A percentile compares a stretch with the other conserved stretches of the same genome.
These are phyloP conservation scores for Clivina fossor DNA, from an alignment of 2,888 invertebrate genomes.

Conservation along the genomic window DNA sequence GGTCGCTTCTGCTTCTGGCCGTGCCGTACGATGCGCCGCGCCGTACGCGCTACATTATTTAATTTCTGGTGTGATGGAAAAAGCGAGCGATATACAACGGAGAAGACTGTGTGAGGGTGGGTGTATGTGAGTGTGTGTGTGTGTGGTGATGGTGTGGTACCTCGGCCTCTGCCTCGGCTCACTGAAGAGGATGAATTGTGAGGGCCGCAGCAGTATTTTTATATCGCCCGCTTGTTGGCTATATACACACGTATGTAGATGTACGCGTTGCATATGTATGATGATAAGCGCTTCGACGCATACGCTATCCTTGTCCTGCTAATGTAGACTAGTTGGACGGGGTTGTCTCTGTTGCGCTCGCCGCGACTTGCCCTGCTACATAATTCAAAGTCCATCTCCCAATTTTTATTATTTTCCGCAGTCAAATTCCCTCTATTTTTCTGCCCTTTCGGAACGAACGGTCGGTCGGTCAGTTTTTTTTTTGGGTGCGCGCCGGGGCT, in stretches of 20 bases:
- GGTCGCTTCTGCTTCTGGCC: background rate
- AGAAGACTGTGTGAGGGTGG: background rate
- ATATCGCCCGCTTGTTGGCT: slow-evolving; percentile 31
- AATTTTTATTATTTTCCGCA: slow-evolving; percentile 57
- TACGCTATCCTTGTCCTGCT: slow-evolving; percentile 44
- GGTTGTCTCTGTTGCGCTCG: slow-evolving; percentile 12
- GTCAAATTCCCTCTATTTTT: slow-evolving; percentile 56
- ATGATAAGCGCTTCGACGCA: slow-evolving; percentile 48
- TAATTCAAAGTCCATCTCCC: slow-evolving; percentile 57
- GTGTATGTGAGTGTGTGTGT: no score
- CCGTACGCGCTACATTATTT: slow-evolving; percentile 49
- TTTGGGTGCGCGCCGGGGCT: slow-evolving; percentile 44
- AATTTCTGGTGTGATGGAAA: slow-evolving; percentile 42
- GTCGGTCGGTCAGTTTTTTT: slow-evolving; percentile 52
- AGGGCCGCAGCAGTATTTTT: slow-evolving; percentile 32
- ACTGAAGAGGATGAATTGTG: slow-evolving; percentile 24
- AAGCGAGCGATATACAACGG: slow-evolving; percentile 19
- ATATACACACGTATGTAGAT: slow-evolving; percentile 48
- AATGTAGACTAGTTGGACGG: no score
- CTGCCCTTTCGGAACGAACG: slow-evolving; percentile 54
- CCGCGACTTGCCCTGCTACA: slow-evolving; percentile 49
- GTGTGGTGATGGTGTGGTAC: no score
- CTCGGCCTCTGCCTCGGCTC: no score
- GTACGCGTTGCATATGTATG: slow-evolving; percentile 52
- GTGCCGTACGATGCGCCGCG: slow-evolving; percentile 35